Percentiles rank a stretch among this genome's conserved stretches.
Evolutionary conservation across 2,113 vertebrate genomes (phyloP).

Genomic region (Turdus rufiventris): DNA sequence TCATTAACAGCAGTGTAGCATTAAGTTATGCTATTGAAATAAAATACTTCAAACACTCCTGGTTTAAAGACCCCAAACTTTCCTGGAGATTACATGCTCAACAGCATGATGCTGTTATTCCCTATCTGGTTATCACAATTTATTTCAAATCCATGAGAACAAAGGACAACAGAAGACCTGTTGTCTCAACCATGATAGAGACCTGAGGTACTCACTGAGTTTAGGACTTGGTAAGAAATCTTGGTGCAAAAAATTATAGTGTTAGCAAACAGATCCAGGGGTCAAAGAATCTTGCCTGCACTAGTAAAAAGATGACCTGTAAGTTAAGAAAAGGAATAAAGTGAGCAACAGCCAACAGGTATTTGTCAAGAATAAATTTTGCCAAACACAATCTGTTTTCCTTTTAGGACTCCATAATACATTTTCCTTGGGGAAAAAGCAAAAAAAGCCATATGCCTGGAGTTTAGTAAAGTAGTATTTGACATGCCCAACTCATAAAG

Average conservation of each 20-base stretch:
- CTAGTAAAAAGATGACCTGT: not conserved
- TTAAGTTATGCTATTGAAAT: not conserved
- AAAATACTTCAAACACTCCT: not conserved
- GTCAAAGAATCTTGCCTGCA: not conserved
- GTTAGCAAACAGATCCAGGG: not conserved
- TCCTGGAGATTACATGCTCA: not conserved
- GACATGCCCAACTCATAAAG: not conserved
- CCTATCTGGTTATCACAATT: not conserved
- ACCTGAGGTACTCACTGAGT: fast-evolving
- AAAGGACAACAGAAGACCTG: not conserved
- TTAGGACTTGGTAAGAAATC: not conserved
- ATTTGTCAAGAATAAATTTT: not conserved
- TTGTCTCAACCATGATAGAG: not conserved
- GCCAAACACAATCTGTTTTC: not conserved
- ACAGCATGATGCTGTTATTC: not conserved
- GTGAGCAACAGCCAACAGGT: not conserved
- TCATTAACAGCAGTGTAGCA: not conserved
- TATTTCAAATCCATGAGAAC: not conserved
- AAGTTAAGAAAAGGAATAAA: not conserved
- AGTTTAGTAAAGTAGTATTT: not conserved
- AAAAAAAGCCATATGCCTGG: not conserved
- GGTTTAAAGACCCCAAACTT: not conserved
- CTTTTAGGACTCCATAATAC: not conserved
- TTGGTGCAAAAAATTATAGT: not conserved
- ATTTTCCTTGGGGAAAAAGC: not conserved